Base-by-base conservation (phyloP, 2,888 invertebrate genomes). In the Agrilus biguttatus region DNA sequence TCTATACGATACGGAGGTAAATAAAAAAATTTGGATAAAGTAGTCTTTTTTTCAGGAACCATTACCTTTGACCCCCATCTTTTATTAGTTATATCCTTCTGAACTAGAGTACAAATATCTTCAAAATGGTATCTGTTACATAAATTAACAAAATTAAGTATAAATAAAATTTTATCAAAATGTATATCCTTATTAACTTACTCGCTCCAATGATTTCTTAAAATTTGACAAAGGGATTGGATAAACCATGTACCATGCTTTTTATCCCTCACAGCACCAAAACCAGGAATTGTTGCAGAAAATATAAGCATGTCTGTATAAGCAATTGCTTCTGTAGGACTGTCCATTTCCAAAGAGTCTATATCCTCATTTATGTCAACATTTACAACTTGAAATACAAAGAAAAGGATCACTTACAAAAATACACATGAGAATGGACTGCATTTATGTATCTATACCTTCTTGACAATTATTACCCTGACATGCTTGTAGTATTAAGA, bases 401-500 rank as follows among this genome's bases (percentile, higher is more conserved):
- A 43, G 13, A 12, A 23, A 32, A 33, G 37, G 37, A 37, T 19
- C 19, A 43, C 40, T 36, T 36, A 45, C 5, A 41, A 39, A 40
- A 39, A 46, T 14, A 40, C 33, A 41, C 43, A 32, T 14, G 36
- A 10, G 28, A 42, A 35, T 14, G 12, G 8, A n/a, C 8, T 36
- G 21, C 12, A 14, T 5, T 37, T 33, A 36, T 14, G 17, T 46
- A 47, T 54, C 4, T 17, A 17, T 17, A 62, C 60, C 36, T 53
- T 50, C 52, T 49, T 58, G 60, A 34, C 58, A 58, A 35, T 51
- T 43, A 3, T 49, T 55, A 28, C 71, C 73, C 55, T 76, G 77
- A 46, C 77, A 77, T 1, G 75, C 72, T 57, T 77, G 76, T 35
- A 76, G 62, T 39, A 77, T 67, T 1, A 76, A 54, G 41, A 76